Percentiles rank a stretch among this genome's conserved stretches.
phyloP scores from a whole-genome alignment of 1,140 invertebrate genomes.

The Cydia amplana region DNA sequence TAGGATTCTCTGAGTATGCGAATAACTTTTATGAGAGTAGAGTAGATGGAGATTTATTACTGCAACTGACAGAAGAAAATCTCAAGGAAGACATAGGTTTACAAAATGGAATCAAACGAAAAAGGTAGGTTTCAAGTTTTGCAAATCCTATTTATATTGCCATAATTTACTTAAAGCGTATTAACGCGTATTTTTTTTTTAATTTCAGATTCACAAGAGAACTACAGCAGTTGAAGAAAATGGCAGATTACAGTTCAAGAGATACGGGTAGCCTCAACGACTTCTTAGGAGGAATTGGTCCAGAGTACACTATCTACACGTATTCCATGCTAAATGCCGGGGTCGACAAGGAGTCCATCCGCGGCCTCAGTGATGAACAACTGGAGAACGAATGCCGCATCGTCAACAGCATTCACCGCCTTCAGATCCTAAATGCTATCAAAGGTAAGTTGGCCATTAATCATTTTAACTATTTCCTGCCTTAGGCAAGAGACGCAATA shows the following conservation, averaged over 20 bases:
- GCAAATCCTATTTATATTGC: constrained; percentile 21
- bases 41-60: constrained; percentile 98
- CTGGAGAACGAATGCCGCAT: constrained; percentile 94
- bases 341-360: constrained; percentile 92
- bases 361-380: constrained; percentile 93
- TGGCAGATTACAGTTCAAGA: constrained; percentile 97
- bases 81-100: constrained; percentile 95
- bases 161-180: constrained; percentile 3
- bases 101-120: constrained; percentile 94
- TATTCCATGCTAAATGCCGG: constrained; percentile 98
- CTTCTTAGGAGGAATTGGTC: constrained; percentile 92
- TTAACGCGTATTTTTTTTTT: constrained; percentile 31
- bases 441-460: constrained; percentile 81
- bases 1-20: constrained; percentile 93
- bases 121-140: constrained; percentile 81
- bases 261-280: constrained; percentile 95
- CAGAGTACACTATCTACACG: constrained; percentile 97
- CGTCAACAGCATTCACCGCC: constrained; percentile 95
- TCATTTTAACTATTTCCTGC: constrained; percentile 36
- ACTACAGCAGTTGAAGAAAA: constrained; percentile 95
- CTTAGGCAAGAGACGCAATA: constrained; percentile 24
- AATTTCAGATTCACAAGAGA: constrained; percentile 93
- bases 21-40: constrained; percentile 92
- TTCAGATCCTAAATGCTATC: constrained; percentile 93
- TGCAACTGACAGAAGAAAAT: constrained; percentile 96